Conservation (phyloP, 2,113 vertebrate genomes). For the Clupea harengus region DNA sequence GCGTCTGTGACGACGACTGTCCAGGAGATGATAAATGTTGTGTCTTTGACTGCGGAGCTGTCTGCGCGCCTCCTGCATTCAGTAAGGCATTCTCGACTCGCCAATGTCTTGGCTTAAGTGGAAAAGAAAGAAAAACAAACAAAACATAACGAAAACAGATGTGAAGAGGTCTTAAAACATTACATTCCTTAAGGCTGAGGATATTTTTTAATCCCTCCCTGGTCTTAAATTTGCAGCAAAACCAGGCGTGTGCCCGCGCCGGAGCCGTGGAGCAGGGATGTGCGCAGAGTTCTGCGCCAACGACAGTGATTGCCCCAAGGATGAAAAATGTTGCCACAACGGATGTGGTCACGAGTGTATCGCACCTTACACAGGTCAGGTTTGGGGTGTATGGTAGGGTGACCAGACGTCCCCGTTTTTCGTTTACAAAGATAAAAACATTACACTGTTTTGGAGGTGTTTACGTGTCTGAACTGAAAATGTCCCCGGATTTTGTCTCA, state of each 20-base stretch:
- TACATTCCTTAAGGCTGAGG: not conserved
- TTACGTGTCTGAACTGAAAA: no score
- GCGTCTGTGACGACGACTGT: conserved; percentile 61
- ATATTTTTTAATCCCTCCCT: not conserved
- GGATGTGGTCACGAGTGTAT: conserved; percentile 72
- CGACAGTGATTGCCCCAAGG: conserved; percentile 64
- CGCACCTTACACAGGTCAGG: conserved; percentile 64
- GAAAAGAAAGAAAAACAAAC: not conserved
- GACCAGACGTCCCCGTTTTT: no score
- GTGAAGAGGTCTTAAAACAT: not conserved
- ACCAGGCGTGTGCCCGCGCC: conserved; percentile 59
- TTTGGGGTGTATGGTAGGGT: not conserved
- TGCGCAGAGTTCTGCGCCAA: conserved; percentile 67
- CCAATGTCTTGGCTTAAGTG: not conserved
- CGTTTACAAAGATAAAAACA: no score
- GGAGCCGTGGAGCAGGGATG: conserved; percentile 47
- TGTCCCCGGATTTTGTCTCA: no score
- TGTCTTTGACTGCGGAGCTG: conserved; percentile 58
- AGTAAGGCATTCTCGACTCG: conserved; percentile 48
- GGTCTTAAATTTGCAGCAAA: conserved; percentile 54
- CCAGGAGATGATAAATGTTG: conserved; percentile 60
- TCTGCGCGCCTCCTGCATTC: conserved; percentile 65
- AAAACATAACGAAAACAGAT: not conserved
- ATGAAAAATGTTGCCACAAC: conserved; percentile 72
- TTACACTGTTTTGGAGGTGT: no score